Conservation (phyloP, 2,888 invertebrate species). For the Chalcis sispes region DNA sequence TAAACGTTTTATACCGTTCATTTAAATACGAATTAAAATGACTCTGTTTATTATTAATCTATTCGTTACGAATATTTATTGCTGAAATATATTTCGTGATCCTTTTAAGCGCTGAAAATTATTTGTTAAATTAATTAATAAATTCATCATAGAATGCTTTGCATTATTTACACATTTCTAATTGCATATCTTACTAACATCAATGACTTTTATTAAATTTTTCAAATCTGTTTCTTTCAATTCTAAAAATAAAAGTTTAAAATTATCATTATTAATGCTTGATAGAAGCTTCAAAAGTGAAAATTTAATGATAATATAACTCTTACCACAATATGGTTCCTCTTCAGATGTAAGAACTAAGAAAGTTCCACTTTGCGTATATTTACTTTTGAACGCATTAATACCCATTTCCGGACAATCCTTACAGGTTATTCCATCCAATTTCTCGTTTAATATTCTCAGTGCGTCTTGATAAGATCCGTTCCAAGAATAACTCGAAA, state of each 20-base stretch:
- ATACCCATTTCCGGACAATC: slow-evolving; percentile 50
- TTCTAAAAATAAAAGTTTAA: slow-evolving; percentile 19
- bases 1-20: too few species aligned
- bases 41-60: too few species aligned
- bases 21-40: too few species aligned
- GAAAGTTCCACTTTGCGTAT: slow-evolving; percentile 28
- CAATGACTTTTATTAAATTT: slow-evolving; percentile 32
- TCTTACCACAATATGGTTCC: slow-evolving; percentile 35
- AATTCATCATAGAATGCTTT: too few species aligned
- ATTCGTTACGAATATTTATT: too few species aligned
- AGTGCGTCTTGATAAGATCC: slow-evolving; percentile 42
- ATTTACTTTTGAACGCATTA: slow-evolving; percentile 10
- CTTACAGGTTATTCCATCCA: neutral
- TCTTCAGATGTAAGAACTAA: slow-evolving; percentile 34
- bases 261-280: neutral
- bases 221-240: slow-evolving; percentile 16
- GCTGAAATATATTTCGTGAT: too few species aligned
- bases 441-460: neutral
- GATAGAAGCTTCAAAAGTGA: neutral
- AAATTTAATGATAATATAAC: too few species aligned
- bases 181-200: slow-evolving; percentile 32
- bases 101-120: too few species aligned
- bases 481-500: slow-evolving; percentile 41
- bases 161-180: neutral
- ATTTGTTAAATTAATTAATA: too few species aligned